Percentiles rank a stretch among this genome's conserved stretches.
Conservation (phyloP, 2,888 invertebrate species). For the Eupithecia tripunctaria region DNA sequence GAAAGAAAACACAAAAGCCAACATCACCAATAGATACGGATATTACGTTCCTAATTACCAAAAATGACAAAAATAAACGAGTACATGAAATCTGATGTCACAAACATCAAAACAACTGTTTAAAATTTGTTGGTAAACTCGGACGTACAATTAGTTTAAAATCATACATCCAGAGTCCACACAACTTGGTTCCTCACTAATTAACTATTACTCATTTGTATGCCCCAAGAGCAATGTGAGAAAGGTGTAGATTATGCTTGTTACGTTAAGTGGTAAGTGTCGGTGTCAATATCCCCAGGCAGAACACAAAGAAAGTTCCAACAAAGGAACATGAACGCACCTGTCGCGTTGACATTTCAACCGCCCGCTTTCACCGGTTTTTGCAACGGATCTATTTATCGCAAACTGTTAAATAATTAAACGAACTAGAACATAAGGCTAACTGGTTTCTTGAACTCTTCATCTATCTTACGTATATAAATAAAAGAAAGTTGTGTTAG, state of each 20-base stretch:
- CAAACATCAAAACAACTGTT: too few species aligned
- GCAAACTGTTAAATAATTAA: neutral
- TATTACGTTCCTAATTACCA: conserved; percentile 75
- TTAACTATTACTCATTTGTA: neutral
- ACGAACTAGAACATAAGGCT: neutral
- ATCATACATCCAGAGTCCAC: too few species aligned
- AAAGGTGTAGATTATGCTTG: conserved; percentile 1
- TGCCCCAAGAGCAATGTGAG: neutral
- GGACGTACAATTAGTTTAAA: too few species aligned
- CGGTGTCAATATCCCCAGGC: neutral
- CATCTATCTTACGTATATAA: too few species aligned
- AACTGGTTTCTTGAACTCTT: neutral
- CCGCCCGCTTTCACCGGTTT: conserved; percentile 41
- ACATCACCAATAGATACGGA: conserved; percentile 64
- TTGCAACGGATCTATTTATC: conserved; percentile 29
- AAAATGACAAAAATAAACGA: conserved; percentile 63
- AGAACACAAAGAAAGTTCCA: conserved; percentile 10
- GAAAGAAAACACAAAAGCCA: conserved; percentile 76
- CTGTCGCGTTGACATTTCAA: conserved; percentile 40
- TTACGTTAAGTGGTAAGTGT: conserved; percentile 10
- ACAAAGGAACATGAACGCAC: conserved; percentile 9
- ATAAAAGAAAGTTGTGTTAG: too few species aligned
- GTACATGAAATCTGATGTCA: too few species aligned
- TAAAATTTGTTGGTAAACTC: too few species aligned
- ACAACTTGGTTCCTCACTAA: too few species aligned